Evolutionary conservation across 2,888 invertebrate species (phyloP), one percentile per base, ranked within the genome.

Genomic region (Parnassius orleans): DNA sequence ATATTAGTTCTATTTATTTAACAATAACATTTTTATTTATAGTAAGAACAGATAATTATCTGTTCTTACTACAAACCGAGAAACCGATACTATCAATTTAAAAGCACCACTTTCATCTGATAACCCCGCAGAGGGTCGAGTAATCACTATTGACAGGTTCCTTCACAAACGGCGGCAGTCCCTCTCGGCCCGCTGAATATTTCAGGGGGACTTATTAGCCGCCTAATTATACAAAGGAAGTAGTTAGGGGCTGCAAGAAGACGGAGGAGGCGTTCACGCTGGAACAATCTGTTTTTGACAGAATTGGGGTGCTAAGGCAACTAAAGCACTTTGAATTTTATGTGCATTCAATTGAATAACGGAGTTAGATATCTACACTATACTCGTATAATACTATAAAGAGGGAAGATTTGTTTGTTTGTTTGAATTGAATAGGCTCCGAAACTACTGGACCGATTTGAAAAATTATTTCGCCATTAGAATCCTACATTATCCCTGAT

Each of bases 171-270:
- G 71, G 66, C 68, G 66, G 69, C 66, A 65, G 67, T 65, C 71
- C 71, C 72, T 68, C 68, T 68, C 78, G 72, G 74, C 72, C 77
- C 79, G 76, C 77, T 83, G 84, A 83, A 83, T 85, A 84, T 83
- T 83, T 81, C 82, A 80, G 78, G 74, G 80, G 78, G 81, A 80
- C 85, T 86, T 88, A 88, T 89, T 88, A 87, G 82, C 79, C 68
- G 67, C 77, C 84, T 90, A 89, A 90, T 88, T 90, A 90, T 87
- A 84, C 84, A 80, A 80, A 87, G 87, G 86, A 90, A 86, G 86
- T 85, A 76, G 75, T 77, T 71, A 72, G 73, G 74, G 74, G 61
- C 59, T 66, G 69, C 66, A 69, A 51, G 64, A 64, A 57, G 60
- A 59, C 65, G 62, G 53, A 57, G 52, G 64, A 59, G 63, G 62